phyloP scores from a whole-genome alignment of 2,888 invertebrate genomes.

The Dusona sp. region DNA sequence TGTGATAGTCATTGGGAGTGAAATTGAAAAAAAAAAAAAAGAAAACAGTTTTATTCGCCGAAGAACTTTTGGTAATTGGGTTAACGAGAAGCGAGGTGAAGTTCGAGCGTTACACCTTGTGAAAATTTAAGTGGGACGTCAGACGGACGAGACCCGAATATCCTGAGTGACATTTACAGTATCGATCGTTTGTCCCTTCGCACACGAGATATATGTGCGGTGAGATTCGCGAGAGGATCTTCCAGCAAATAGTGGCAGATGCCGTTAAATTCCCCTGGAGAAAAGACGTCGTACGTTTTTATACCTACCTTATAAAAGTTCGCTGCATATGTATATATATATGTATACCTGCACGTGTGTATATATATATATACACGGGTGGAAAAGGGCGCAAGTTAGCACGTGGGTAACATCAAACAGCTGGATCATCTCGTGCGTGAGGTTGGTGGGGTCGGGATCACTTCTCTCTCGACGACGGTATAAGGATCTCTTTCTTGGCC shows the following conservation, averaged over 20 bases:
- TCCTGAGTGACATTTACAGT: conserved; percentile 46
- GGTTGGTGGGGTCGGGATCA: conserved; percentile 59
- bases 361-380: conserved; percentile 39
- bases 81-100: conserved; percentile 13
- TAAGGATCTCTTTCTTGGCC: conserved; percentile 80
- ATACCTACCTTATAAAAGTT: conserved; percentile 18
- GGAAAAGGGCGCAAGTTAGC: conserved; percentile 75
- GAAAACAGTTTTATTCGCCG: background rate
- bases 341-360: background rate
- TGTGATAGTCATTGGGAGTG: background rate
- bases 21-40: background rate
- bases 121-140: conserved; percentile 38
- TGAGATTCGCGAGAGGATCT: conserved; percentile 58
- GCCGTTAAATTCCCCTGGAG: conserved; percentile 69
- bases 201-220: conserved; percentile 60
- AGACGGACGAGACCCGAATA: conserved; percentile 40
- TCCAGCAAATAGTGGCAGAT: conserved; percentile 76
- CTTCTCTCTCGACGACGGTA: conserved; percentile 46
- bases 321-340: background rate
- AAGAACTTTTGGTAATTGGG: background rate
- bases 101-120: background rate
- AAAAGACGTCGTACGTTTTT: conserved; percentile 33
- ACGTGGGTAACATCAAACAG: conserved; percentile 84
- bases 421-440: conserved; percentile 83
- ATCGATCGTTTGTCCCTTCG: conserved; percentile 49